These are phyloP conservation scores for Sarcophaga bullata DNA, from an alignment of 1,140 invertebrate species.

Conservation along the genomic window DNA sequence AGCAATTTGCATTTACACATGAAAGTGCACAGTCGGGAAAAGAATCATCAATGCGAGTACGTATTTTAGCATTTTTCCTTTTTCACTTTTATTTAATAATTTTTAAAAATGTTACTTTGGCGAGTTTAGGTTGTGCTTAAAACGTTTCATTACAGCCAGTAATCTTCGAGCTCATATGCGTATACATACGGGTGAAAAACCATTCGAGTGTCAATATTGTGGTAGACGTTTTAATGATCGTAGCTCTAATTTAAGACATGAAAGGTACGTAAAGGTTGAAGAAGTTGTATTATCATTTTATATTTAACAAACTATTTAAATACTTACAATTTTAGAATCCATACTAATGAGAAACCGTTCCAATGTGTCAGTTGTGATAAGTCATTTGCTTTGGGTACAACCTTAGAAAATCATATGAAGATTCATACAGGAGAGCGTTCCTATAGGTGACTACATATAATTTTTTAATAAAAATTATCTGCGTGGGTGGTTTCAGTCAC, in stretches of 20 bases:
- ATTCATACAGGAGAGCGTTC: constrained; percentile 54
- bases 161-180: constrained; percentile 60
- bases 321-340: constrained; percentile 58
- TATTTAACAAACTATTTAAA: neutral
- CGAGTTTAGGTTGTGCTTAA: constrained; percentile 52
- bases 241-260: constrained; percentile 57
- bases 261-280: constrained; percentile 50
- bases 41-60: constrained; percentile 57
- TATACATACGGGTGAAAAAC: constrained; percentile 60
- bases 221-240: constrained; percentile 55
- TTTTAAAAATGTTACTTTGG: neutral
- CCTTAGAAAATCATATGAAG: constrained; percentile 52
- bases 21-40: constrained; percentile 48
- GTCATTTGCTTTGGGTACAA: constrained; percentile 68
- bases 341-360: constrained; percentile 71
- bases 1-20: constrained; percentile 48
- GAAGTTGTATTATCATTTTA: neutral
- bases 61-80: neutral
- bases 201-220: constrained; percentile 53
- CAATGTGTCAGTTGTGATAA: constrained; percentile 69
- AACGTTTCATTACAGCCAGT: constrained; percentile 52
- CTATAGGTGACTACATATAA: constrained; percentile 44
- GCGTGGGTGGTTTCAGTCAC: no score
- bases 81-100: neutral
- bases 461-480: neutral